These are phyloP conservation scores for Grus americana DNA, from an alignment of 2,113 vertebrate genomes.

Conservation along the genomic window DNA sequence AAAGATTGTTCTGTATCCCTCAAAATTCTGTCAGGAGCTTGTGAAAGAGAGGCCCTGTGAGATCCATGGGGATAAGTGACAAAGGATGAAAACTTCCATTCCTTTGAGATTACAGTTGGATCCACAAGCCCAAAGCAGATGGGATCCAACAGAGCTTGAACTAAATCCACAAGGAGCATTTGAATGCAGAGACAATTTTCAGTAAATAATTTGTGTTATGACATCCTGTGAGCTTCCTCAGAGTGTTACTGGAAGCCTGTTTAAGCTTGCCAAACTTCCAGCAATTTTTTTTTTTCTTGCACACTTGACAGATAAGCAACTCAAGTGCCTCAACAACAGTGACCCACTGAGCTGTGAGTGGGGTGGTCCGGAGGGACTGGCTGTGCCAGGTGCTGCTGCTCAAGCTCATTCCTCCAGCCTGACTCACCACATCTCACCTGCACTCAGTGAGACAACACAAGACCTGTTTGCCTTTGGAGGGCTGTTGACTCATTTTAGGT, in stretches of 20 bases:
- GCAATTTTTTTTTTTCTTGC: neutral
- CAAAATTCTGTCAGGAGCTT: neutral
- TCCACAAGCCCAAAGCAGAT: neutral
- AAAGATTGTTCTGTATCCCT: neutral
- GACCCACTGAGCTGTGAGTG: neutral
- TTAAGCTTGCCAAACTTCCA: constrained; percentile 9
- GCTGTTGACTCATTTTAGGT: neutral
- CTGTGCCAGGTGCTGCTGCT: neutral
- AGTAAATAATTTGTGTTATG: constrained; percentile 35
- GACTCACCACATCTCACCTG: constrained; percentile 24
- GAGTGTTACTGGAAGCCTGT: constrained; percentile 54
- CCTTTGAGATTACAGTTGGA: neutral
- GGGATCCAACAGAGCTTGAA: neutral
- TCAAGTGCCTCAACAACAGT: neutral
- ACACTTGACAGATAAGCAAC: neutral
- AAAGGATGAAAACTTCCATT: neutral
- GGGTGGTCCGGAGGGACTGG: rapidly evolving
- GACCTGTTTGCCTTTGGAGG: neutral
- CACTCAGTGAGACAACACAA: neutral
- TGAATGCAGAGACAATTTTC: neutral
- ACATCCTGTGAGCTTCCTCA: constrained; percentile 42
- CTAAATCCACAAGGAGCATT: neutral
- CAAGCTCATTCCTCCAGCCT: neutral
- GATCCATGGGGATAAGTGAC: neutral
- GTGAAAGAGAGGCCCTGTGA: neutral